Percentiles rank a stretch among this genome's conserved stretches.
Conservation (phyloP, 2,113 vertebrate species). For the Gavialis gangeticus region DNA sequence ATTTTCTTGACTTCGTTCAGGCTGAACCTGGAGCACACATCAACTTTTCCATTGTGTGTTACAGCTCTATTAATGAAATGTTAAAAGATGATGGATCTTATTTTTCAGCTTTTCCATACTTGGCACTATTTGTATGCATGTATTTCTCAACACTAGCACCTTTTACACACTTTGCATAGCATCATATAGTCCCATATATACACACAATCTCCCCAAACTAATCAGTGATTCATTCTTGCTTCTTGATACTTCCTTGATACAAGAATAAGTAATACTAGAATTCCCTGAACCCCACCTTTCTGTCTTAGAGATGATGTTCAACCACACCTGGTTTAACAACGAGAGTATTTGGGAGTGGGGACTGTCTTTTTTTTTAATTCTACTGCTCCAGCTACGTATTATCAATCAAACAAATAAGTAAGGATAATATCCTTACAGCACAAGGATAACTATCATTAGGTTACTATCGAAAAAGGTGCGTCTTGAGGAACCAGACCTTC, state of each 20-base stretch:
- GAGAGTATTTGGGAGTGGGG: rapidly evolving
- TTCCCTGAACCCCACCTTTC: neutral
- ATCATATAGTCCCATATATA: neutral
- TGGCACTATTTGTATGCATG: neutral
- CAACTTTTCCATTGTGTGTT: neutral
- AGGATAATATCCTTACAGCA: neutral
- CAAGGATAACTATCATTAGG: neutral
- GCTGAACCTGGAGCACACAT: neutral
- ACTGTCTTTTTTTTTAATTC: neutral
- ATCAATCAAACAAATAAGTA: neutral
- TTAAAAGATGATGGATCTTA: neutral
- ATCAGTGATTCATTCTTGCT: neutral
- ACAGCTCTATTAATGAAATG: neutral
- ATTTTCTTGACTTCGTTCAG: neutral
- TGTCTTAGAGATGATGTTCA: neutral
- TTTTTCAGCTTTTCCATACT: neutral
- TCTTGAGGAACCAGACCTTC: rapidly evolving
- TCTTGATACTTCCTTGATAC: neutral
- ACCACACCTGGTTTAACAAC: neutral
- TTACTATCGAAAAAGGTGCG: neutral
- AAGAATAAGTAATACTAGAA: neutral
- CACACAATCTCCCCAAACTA: neutral
- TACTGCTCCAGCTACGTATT: neutral
- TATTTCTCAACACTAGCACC: neutral
- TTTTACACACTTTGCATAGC: neutral